Conservation (phyloP, 2,888 invertebrate species). For the Gymnoscelis rufifasciata region DNA sequence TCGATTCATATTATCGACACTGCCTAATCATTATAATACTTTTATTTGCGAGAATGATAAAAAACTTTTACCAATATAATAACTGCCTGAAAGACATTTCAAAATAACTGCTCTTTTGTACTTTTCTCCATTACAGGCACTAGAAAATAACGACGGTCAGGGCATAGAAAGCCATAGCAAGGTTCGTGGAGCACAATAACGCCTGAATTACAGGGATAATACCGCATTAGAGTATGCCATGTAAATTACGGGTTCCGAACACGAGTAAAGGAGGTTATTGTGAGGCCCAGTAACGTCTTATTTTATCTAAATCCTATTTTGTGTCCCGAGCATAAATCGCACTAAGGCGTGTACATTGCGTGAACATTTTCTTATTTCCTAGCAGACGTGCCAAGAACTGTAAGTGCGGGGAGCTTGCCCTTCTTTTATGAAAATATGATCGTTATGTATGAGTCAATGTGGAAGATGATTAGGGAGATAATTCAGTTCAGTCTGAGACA, state of each 20-base stretch:
- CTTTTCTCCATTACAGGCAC: constrained; percentile 41
- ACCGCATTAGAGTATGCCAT: constrained; percentile 45
- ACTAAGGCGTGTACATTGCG: constrained; percentile 68
- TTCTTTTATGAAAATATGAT: constrained; percentile 41
- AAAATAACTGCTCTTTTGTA: constrained; percentile 34
- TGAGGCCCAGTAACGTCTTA: constrained; percentile 59
- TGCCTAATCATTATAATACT: no score
- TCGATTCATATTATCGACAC: no score
- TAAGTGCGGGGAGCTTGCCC: constrained; percentile 55
- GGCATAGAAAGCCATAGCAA: constrained; percentile 40
- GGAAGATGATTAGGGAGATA: constrained; percentile 25
- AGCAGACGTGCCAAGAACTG: constrained; percentile 74
- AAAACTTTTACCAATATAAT: no score
- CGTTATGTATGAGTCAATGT: constrained; percentile 29
- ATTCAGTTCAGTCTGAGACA: constrained; percentile 21
- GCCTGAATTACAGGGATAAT: constrained; percentile 42
- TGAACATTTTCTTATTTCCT: constrained; percentile 75
- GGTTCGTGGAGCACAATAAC: constrained; percentile 38
- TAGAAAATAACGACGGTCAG: constrained; percentile 45
- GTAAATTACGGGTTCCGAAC: constrained; percentile 50
- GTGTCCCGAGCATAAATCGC: constrained; percentile 75
- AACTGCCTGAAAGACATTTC: no score
- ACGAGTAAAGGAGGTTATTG: constrained; percentile 40
- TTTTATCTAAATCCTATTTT: constrained; percentile 76
- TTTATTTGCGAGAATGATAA: no score